Percentiles rank a stretch among this genome's conserved stretches.
phyloP scores from a whole-genome alignment of 2,113 vertebrate species.

The Nipponia nippon region DNA sequence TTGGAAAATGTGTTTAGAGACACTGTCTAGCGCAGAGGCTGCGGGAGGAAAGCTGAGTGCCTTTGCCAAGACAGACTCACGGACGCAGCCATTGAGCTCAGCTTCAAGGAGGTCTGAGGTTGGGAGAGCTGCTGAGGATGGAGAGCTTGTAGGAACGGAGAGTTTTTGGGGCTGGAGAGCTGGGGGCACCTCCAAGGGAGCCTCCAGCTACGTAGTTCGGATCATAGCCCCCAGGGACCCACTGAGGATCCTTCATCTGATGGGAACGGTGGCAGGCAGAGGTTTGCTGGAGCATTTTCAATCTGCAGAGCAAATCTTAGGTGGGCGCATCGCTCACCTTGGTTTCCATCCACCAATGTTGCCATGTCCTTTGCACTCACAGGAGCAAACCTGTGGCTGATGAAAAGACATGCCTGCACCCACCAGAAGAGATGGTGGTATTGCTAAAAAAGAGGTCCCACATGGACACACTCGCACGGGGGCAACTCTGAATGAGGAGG shows the following conservation, averaged over 20 bases:
- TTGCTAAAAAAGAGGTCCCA: not conserved
- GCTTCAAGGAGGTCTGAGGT: not conserved
- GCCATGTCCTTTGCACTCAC: not conserved
- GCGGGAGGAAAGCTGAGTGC: not conserved
- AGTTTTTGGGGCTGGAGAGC: not conserved
- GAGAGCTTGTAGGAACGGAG: not conserved
- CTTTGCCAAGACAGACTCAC: accelerated
- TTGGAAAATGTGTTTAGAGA: not conserved
- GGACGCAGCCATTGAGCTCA: not conserved
- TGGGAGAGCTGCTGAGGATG: not conserved
- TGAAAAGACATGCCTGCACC: not conserved
- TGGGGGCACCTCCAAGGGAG: not conserved
- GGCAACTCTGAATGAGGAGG: not conserved
- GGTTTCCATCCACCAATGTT: not conserved
- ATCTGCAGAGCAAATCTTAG: not conserved
- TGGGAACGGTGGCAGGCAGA: not conserved
- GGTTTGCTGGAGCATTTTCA: not conserved
- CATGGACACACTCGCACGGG: accelerated
- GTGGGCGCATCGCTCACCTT: not conserved
- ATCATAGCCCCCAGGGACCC: not conserved
- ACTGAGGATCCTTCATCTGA: not conserved
- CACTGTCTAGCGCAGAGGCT: not conserved
- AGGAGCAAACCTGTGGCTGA: not conserved
- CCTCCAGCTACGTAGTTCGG: not conserved
- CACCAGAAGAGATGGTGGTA: not conserved